Evolutionary conservation across 2,797 vertebrate genomes (phyloP).

Genomic region (Benthosema pterotum): DNA sequence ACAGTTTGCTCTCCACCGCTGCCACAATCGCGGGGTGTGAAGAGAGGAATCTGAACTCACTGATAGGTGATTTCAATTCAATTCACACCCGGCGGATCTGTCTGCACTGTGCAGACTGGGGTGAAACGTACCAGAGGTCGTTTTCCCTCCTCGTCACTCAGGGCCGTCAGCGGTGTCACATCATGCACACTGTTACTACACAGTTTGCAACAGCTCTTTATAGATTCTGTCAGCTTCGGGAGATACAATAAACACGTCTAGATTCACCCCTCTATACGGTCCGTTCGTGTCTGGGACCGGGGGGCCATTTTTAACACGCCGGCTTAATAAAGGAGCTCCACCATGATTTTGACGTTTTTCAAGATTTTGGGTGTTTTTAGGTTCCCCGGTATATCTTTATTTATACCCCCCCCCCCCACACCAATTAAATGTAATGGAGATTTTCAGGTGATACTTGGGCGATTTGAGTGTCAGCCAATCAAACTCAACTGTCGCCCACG

Average conservation of each 20-base stretch:
- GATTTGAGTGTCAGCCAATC: too few species aligned
- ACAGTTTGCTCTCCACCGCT: slow-evolving; percentile 49
- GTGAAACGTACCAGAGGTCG: slow-evolving; percentile 78
- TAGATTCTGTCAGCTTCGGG: slow-evolving; percentile 43
- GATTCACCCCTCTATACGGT: slow-evolving; percentile 13
- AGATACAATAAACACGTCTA: slow-evolving; percentile 52
- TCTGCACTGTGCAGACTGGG: slow-evolving; percentile 84
- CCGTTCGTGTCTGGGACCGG: slow-evolving; percentile 8
- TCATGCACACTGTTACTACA: slow-evolving; percentile 34
- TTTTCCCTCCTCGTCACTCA: slow-evolving; percentile 69
- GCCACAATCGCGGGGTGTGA: slow-evolving; percentile 85
- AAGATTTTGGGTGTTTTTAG: too few species aligned
- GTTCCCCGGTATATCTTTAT: too few species aligned
- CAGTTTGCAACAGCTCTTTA: slow-evolving; percentile 41
- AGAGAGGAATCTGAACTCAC: slow-evolving; percentile 87
- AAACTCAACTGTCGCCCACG: too few species aligned
- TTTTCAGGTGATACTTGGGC: too few species aligned
- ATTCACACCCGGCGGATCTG: slow-evolving; percentile 95
- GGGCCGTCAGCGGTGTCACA: slow-evolving; percentile 40
- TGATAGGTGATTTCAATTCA: slow-evolving; percentile 98
- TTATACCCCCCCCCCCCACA: too few species aligned
- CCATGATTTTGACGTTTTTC: too few species aligned
- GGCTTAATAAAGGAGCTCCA: too few species aligned
- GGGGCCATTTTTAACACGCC: not conserved
- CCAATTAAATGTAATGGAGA: too few species aligned